Percentiles rank a stretch among this genome's conserved stretches.
These are phyloP conservation scores for Amphipoea lucens DNA, from an alignment of 2,888 invertebrate species.

Conservation along the genomic window DNA sequence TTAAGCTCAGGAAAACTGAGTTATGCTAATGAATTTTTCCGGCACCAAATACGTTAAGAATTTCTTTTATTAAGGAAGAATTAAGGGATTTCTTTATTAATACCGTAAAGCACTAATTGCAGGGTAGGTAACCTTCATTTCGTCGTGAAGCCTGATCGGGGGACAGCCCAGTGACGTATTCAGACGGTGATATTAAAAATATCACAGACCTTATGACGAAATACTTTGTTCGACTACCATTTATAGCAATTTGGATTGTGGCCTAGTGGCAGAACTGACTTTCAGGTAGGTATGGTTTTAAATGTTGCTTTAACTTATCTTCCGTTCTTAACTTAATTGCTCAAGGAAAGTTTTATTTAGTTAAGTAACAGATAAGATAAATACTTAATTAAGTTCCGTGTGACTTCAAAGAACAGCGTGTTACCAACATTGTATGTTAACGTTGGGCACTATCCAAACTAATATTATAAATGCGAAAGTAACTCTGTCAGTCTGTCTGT, in stretches of 20 bases:
- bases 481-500: too few relatives aligned
- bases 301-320: conserved; percentile 12
- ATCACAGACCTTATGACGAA: conserved; percentile 18
- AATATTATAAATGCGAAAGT: too few relatives aligned
- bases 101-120: conserved; percentile 82
- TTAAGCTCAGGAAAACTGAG: conserved; percentile 54
- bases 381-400: conserved; percentile 43
- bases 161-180: conserved; percentile 73
- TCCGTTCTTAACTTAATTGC: conserved; percentile 22
- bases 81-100: conserved; percentile 84
- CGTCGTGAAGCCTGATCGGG: conserved; percentile 73
- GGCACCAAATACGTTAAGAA: conserved; percentile 69
- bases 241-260: conserved; percentile 12
- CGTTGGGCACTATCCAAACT: conserved; percentile 1
- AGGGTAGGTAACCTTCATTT: conserved; percentile 79
- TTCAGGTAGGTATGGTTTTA: conserved; percentile 21
- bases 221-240: conserved; percentile 25
- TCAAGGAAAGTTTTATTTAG: conserved; percentile 34
- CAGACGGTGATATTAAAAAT: conserved; percentile 25
- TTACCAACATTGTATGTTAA: conserved; percentile 35
- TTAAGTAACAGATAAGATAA: conserved; percentile 29
- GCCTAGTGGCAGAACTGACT: conserved; percentile 21
- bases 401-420: conserved; percentile 30
- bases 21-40: conserved; percentile 69
- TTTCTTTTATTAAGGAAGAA: conserved; percentile 79